Conservation (phyloP, 2,888 invertebrate genomes). For the Sphaeridia pumilis region DNA sequence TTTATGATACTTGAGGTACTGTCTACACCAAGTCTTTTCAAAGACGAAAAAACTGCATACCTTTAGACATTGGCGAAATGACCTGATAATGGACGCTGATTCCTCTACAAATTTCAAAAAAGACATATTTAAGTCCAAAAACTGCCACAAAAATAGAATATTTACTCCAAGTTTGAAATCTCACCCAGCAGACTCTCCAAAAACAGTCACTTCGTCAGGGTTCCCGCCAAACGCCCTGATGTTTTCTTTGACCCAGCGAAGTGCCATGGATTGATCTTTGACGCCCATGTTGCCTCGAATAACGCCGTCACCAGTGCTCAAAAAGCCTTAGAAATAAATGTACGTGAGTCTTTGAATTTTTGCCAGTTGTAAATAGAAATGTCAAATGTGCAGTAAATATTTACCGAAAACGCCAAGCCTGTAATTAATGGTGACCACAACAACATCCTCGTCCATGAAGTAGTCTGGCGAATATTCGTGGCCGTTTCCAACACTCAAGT, state of each 20-base stretch:
- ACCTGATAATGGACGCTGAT: conserved; percentile 1
- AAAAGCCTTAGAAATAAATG: conserved; percentile 4
- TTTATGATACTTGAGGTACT: background rate
- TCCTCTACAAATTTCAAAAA: background rate
- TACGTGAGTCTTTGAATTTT: background rate
- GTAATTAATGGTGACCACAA: conserved; percentile 3
- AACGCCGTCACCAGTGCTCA: background rate
- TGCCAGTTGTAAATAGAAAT: background rate
- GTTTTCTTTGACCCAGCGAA: conserved; percentile 6
- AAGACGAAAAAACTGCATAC: background rate
- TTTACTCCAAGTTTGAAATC: background rate
- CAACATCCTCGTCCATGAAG: conserved; percentile 12
- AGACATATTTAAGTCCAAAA: background rate
- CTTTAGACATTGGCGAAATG: background rate
- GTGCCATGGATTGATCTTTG: conserved; percentile 4
- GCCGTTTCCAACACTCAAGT: background rate
- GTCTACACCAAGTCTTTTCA: background rate
- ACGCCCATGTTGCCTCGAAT: conserved; percentile 9
- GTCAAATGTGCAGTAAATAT: background rate
- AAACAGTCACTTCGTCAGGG: conserved; percentile 5
- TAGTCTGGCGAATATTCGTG: background rate
- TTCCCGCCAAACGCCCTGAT: conserved; percentile 1
- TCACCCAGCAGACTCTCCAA: conserved; percentile 8
- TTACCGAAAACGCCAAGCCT: conserved; percentile 5
- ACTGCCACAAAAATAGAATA: background rate